phyloP scores from a whole-genome alignment of 1,140 invertebrate genomes.

The Aradophagus sp. region DNA sequence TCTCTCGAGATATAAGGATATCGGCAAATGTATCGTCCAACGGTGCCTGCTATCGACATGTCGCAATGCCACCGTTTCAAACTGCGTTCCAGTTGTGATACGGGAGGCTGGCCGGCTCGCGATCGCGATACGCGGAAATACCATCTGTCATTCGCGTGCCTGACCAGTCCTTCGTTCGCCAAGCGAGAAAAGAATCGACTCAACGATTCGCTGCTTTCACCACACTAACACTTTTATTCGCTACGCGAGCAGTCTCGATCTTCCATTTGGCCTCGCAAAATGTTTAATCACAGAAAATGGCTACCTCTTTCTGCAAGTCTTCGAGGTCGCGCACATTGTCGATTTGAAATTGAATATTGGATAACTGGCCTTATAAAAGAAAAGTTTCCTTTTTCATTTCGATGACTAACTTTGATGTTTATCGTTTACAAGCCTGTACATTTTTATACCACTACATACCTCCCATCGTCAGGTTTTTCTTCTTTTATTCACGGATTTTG shows the following conservation, averaged over 20 bases:
- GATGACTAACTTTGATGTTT: too few relatives aligned
- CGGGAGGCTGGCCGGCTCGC: constrained; percentile 67
- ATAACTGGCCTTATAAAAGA: too few relatives aligned
- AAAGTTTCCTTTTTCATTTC: too few relatives aligned
- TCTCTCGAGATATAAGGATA: constrained; percentile 60
- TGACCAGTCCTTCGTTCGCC: not conserved
- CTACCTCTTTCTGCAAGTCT: too few relatives aligned
- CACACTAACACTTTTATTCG: constrained; percentile 29
- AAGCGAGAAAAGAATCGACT: constrained; percentile 26
- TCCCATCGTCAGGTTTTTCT: too few relatives aligned
- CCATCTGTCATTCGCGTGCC: constrained; percentile 68
- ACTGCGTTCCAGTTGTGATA: constrained; percentile 64
- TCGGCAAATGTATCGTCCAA: constrained; percentile 71
- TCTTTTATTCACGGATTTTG: too few relatives aligned
- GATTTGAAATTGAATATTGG: too few relatives aligned
- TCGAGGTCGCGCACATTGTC: too few relatives aligned
- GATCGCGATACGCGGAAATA: constrained; percentile 72
- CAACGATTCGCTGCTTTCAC: constrained; percentile 2
- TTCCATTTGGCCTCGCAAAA: too few relatives aligned
- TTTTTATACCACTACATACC: too few relatives aligned
- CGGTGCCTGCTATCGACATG: constrained; percentile 75
- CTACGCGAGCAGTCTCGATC: constrained; percentile 1
- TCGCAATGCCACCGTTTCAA: constrained; percentile 65
- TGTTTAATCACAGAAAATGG: too few relatives aligned
- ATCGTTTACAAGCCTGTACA: too few relatives aligned